Base-by-base conservation (phyloP, 2,797 vertebrate species). In the Hypotaenidia okinawae region DNA sequence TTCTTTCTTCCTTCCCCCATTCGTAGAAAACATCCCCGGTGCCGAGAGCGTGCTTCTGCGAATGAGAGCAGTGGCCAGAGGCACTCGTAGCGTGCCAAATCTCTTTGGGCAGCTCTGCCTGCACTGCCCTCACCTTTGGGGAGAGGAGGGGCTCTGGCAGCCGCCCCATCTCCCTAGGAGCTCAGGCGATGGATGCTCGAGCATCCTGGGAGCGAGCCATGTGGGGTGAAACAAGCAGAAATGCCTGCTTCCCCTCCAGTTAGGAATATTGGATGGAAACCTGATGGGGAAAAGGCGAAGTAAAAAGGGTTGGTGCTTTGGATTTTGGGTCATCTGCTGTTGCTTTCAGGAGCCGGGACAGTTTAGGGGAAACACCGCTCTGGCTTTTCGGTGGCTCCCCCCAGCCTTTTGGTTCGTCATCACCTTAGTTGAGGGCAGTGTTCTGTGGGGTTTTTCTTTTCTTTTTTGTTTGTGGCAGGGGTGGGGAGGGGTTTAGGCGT, bases 1-100 rank as follows among this genome's bases (percentile, higher is more conserved):
- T 68, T 67, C 86, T 84, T 45, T 93, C 91, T 90, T 69, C 90
- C 84, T 92, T 93, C 64, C 84, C 30, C 81, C 33, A 3, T 95
- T 96, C 81, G 5, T 32, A 89, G 96, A 96, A 96, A 92, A 90
- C 72, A 63, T 69, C 72, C 89, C 43, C 1, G 58, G 79, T 1
- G 16, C 54, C 0, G 3, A 39, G 39, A 4, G 5, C 3, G 52
- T 4, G 1, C 7, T 87, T 89, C 75, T 57, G 64, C 0, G 24
- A 82, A 52, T 12, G 1, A 49, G 58, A n/a, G 74, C 13, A 2
- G 59, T 45, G 88, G 35, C 64, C 10, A 5, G 75, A 45, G 81
- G 52, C 0, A 0, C 23, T 30, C 7, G 30, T 11, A 8, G 24
- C 2, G 1, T 5, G 12, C 17, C 1, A 10, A 79, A 11, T 15